A percentile compares a stretch with the other conserved stretches of the same genome.
phyloP scores from a whole-genome alignment of 2,888 invertebrate genomes.

The Xylocampa areola region DNA sequence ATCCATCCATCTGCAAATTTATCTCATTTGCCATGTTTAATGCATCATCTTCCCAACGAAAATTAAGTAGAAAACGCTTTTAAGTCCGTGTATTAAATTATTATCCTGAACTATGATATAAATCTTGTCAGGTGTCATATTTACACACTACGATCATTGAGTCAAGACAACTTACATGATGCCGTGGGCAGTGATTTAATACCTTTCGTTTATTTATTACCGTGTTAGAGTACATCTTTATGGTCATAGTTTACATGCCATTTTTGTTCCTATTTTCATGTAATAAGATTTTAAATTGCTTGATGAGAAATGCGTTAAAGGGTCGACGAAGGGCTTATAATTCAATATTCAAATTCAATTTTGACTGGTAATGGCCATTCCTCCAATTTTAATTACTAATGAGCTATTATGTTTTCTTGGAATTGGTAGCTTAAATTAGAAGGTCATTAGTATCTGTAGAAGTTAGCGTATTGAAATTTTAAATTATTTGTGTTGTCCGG shows the following conservation, averaged over 20 bases:
- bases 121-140: constrained; percentile 49
- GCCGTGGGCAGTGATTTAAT: constrained; percentile 50
- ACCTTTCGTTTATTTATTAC: constrained; percentile 51
- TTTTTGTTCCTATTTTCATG: neutral
- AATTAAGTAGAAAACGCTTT: constrained; percentile 31
- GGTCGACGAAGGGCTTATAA: constrained; percentile 35
- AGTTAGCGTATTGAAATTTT: neutral
- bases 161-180: constrained; percentile 48
- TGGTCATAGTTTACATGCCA: neutral
- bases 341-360: constrained; percentile 51
- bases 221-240: constrained; percentile 4
- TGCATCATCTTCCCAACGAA: constrained; percentile 12
- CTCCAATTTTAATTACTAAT: constrained; percentile 45
- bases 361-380: constrained; percentile 21
- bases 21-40: neutral
- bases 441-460: constrained; percentile 4
- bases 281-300: constrained; percentile 1
- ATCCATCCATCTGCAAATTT: neutral
- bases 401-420: constrained; percentile 1
- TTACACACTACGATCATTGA: constrained; percentile 50
- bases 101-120: constrained; percentile 28
- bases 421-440: constrained; percentile 12
- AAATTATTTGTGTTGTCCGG: too few relatives aligned
- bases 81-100: constrained; percentile 27
- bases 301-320: constrained; percentile 6